These are phyloP conservation scores for Drosophila pseudoananassae DNA, from an alignment of 1,140 invertebrate species.

Conservation along the genomic window DNA sequence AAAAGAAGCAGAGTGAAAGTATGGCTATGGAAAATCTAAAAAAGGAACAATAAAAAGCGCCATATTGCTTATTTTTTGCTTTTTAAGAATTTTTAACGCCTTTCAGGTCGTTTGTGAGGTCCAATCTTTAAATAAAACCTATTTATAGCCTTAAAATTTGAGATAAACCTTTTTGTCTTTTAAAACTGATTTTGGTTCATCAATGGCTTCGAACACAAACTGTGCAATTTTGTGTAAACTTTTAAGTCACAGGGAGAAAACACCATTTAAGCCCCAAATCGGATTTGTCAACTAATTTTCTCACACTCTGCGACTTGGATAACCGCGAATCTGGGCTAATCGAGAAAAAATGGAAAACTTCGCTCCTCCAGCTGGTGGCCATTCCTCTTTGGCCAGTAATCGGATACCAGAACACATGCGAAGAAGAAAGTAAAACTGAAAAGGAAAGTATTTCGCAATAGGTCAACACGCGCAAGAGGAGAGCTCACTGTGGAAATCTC, in stretches of 20 bases:
- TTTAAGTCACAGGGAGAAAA: slow-evolving; percentile 2
- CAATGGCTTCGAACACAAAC: not conserved
- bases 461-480: slow-evolving; percentile 9
- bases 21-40: slow-evolving; percentile 15
- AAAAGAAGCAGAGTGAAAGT: slow-evolving; percentile 24
- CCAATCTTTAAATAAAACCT: slow-evolving; percentile 64
- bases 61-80: slow-evolving; percentile 37
- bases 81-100: slow-evolving; percentile 8
- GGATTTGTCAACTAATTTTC: slow-evolving; percentile 27
- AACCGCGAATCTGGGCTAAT: slow-evolving; percentile 18
- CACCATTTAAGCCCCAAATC: slow-evolving; percentile 11
- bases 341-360: slow-evolving; percentile 1
- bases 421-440: slow-evolving; percentile 27
- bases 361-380: not conserved
- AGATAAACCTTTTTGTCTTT: too few relatives aligned
- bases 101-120: slow-evolving; percentile 15
- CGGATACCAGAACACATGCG: slow-evolving; percentile 27
- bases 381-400: slow-evolving; percentile 23
- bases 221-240: not conserved
- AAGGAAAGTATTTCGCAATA: slow-evolving; percentile 21
- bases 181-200: too few relatives aligned
- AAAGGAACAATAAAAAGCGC: slow-evolving; percentile 59
- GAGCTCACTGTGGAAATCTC: slow-evolving; percentile 11
- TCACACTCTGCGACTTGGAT: slow-evolving; percentile 5
- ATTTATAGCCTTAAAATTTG: slow-evolving; percentile 43